phyloP scores from a whole-genome alignment of 2,113 vertebrate species.

The Mellivora capensis region DNA sequence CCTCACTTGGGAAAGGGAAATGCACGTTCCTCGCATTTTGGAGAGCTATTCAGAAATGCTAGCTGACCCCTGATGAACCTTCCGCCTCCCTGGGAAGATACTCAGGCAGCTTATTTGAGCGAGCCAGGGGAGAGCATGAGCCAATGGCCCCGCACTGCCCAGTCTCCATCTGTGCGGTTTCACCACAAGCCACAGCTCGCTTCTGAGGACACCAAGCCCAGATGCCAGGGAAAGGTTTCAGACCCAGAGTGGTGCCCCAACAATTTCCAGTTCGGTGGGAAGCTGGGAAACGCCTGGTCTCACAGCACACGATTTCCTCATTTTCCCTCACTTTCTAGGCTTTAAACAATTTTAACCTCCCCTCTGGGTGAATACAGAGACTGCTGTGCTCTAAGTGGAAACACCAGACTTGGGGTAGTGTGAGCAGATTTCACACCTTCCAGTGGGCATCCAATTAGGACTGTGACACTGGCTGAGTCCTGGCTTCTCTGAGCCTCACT shows the following conservation, averaged over 20 bases:
- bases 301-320: not conserved
- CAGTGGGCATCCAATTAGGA: not conserved
- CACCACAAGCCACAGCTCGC: not conserved
- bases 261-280: conserved; percentile 20
- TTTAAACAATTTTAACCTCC: conserved; percentile 54
- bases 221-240: conserved; percentile 37
- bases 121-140: not conserved
- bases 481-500: not conserved
- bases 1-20: not conserved
- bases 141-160: not conserved
- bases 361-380: not conserved
- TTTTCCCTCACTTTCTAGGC: conserved; percentile 20
- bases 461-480: not conserved
- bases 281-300: not conserved
- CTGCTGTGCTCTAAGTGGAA: not conserved
- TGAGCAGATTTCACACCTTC: not conserved
- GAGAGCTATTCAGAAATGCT: not conserved
- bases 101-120: conserved; percentile 1
- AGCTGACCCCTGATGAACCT: conserved; percentile 21
- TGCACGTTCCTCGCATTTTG: not conserved
- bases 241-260: not conserved
- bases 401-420: not conserved
- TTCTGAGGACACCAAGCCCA: conserved; percentile 24
- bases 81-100: not conserved
- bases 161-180: not conserved